Conservation (phyloP, 2,888 invertebrate genomes). For the Lasioglossum malachurum region DNA sequence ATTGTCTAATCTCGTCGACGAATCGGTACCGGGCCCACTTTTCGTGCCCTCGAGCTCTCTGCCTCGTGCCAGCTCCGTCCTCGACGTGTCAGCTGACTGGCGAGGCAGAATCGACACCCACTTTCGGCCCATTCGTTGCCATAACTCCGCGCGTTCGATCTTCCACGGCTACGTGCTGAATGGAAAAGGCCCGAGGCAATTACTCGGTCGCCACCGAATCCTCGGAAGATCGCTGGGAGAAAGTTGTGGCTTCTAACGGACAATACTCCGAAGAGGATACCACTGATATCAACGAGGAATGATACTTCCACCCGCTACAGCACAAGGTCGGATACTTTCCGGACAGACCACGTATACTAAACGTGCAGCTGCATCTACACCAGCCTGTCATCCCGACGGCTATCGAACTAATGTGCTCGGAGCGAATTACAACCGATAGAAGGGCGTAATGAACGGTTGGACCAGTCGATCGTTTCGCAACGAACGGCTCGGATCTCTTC, state of each 20-base stretch:
- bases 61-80: constrained; percentile 39
- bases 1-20: constrained; percentile 78
- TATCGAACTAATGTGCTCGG: background rate
- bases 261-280: too few relatives aligned
- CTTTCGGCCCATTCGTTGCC: constrained; percentile 24
- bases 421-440: constrained; percentile 15
- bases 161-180: background rate
- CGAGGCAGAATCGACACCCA: constrained; percentile 36
- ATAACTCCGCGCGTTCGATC: background rate
- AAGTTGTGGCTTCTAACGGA: too few relatives aligned
- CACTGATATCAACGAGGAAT: too few relatives aligned
- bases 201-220: background rate
- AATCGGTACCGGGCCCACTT: constrained; percentile 71
- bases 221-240: background rate
- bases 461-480: constrained; percentile 49
- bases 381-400: background rate
- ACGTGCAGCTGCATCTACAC: background rate
- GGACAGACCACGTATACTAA: background rate
- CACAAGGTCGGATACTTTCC: too few relatives aligned
- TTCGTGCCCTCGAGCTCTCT: constrained; percentile 59
- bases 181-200: background rate
- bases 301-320: too few relatives aligned
- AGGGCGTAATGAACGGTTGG: constrained; percentile 28
- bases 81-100: constrained; percentile 23
- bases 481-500: constrained; percentile 13